Percentiles rank a stretch among this genome's conserved stretches.
Conservation (phyloP, 2,797 vertebrate genomes). For the Ctenosaura bakeri region DNA sequence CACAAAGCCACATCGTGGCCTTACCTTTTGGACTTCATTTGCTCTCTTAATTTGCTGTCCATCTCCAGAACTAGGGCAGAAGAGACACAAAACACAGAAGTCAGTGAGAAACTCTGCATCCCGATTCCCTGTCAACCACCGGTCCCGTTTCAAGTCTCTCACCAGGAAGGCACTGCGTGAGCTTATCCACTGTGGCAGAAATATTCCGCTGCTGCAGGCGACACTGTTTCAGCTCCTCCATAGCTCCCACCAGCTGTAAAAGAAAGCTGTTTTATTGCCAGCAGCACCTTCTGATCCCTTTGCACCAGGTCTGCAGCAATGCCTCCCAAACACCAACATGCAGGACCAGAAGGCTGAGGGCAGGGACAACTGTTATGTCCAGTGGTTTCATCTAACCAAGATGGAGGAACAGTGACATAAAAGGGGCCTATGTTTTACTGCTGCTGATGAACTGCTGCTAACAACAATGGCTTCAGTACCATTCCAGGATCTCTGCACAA, state of each 20-base stretch:
- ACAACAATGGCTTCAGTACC: neutral
- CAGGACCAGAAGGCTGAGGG: too few species aligned
- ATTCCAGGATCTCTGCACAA: neutral
- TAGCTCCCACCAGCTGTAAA: slow-evolving; percentile 85
- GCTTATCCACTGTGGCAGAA: slow-evolving; percentile 93
- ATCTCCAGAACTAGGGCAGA: slow-evolving; percentile 92
- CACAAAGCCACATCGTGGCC: fast-evolving
- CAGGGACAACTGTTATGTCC: too few species aligned
- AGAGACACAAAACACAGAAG: slow-evolving; percentile 39
- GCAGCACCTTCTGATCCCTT: neutral
- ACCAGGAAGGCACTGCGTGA: slow-evolving; percentile 94
- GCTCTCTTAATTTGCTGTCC: slow-evolving; percentile 95
- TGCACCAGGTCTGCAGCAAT: too few species aligned
- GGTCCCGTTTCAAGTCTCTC: slow-evolving; percentile 52
- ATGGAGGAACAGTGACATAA: neutral
- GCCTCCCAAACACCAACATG: neutral
- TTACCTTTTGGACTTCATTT: slow-evolving; percentile 96
- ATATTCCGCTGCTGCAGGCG: slow-evolving; percentile 97
- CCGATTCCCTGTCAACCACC: fast-evolving
- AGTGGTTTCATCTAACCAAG: neutral
- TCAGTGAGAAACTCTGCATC: slow-evolving; percentile 50
- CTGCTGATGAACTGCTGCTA: too few species aligned
- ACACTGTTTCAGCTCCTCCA: slow-evolving; percentile 93
- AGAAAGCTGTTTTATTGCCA: neutral
- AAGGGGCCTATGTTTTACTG: neutral